Base-by-base conservation (phyloP, 2,113 vertebrate genomes). In the Psittacus erithacus region DNA sequence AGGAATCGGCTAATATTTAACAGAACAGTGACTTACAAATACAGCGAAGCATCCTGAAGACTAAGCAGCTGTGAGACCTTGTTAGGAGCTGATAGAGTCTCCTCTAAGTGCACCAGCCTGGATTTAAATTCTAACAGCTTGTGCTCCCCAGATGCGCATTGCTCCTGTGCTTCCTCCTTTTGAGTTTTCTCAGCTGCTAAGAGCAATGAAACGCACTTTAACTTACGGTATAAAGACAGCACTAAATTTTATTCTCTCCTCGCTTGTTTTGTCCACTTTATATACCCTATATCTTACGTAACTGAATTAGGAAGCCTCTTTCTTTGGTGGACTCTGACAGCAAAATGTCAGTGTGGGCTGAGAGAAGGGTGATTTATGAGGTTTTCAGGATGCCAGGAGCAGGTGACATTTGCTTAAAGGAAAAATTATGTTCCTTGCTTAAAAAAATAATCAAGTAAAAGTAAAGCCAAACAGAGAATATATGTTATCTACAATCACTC, bases 361-460 rank as follows among this genome's bases (percentile, higher is more conserved):
- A 3, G 4, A 77, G 53, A 68, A 95, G 23, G 11, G 17, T 70
- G 57, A 82, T 92, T 85, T 76, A 87, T 73, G 84, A 92, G 41
- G 9, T 74, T 73, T 87, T 22, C 20, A 20, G 64, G 67, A 46
- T 39, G 35, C n/a, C 60, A 12, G 31, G 70, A 78, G 57, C 80
- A 92, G 86, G 65, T 94, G 81, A 91, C n/a, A 87, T 86, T 91
- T 86, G 69, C 74, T 91, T 91, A 87, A 92, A 89, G 76, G 70
- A 67, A 70, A 82, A 89, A 65, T 29, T 60, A 19, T 67, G 12
- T 91, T 87, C 67, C 67, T 73, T 75, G 59, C 77, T 96, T 94
- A 69, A 89, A 91, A 88, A 92, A 92, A 91, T 73, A 95, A 93
- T 79, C 78, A 85, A 93, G 46, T 82, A 93, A 83, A 88, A 88